These are phyloP conservation scores for Brassicogethes aeneus DNA, from an alignment of 2,888 invertebrate genomes.

Conservation along the genomic window DNA sequence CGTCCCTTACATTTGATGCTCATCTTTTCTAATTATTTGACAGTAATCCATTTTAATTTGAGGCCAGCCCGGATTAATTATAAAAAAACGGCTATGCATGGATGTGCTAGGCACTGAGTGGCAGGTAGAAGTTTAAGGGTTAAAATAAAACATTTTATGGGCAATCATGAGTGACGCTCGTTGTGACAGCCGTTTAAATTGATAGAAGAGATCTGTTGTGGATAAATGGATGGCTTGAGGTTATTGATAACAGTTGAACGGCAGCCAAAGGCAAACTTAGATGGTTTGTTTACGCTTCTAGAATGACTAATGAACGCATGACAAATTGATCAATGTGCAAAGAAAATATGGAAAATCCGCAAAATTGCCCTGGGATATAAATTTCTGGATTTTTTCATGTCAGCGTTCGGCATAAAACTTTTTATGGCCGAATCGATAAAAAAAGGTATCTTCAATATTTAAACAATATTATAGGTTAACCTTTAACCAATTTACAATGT, in stretches of 20 bases:
- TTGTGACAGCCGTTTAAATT: conserved; percentile 25
- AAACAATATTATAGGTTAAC: too few species aligned
- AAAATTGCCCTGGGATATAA: conserved; percentile 19
- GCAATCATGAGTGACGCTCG: conserved; percentile 24
- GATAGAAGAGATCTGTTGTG: conserved; percentile 28
- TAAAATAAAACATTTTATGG: too few species aligned
- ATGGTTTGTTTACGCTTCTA: conserved; percentile 31
- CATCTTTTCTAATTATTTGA: not conserved
- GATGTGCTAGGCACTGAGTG: too few species aligned
- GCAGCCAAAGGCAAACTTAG: conserved; percentile 30
- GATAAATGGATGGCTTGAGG: conserved; percentile 30
- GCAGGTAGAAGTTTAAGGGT: too few species aligned
- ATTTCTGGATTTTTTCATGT: conserved; percentile 19
- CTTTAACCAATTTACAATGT: too few species aligned
- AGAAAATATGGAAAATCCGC: conserved; percentile 24
- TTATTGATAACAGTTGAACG: conserved; percentile 32
- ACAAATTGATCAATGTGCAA: conserved; percentile 29
- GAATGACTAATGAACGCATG: conserved; percentile 33
- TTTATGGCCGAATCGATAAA: conserved; percentile 18
- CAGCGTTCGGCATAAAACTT: conserved; percentile 17
- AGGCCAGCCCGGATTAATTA: too few species aligned
- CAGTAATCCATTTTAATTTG: not conserved
- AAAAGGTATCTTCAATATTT: too few species aligned
- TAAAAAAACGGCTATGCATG: too few species aligned
- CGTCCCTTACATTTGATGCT: not conserved